These are phyloP conservation scores for Clitarchus hookeri DNA, from an alignment of 2,888 invertebrate genomes.

Conservation along the genomic window DNA sequence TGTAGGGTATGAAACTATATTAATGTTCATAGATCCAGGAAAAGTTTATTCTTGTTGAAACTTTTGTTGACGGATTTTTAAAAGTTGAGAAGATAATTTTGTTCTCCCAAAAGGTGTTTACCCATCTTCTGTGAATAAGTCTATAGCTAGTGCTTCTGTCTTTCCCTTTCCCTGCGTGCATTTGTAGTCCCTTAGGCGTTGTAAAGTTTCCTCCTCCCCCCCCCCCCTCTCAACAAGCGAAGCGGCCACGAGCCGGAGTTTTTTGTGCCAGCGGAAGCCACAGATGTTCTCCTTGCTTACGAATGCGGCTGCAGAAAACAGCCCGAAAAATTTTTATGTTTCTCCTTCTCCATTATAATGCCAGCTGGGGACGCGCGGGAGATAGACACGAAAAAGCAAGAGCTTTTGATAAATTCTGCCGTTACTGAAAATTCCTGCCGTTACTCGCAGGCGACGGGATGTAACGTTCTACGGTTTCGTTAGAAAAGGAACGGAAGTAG, in stretches of 20 bases:
- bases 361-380: background rate
- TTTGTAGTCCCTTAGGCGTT: background rate
- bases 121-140: background rate
- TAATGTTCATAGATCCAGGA: no score
- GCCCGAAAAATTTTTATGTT: background rate
- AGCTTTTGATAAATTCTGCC: background rate
- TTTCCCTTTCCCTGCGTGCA: background rate
- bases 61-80: no score
- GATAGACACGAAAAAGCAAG: background rate
- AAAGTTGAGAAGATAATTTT: no score
- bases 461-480: no score
- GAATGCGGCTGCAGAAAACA: background rate
- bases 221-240: no score
- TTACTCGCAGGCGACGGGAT: background rate
- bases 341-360: background rate
- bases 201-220: background rate
- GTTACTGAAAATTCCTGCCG: background rate
- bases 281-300: background rate
- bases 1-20: no score
- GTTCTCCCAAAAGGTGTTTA: no score
- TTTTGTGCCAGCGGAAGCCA: background rate
- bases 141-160: background rate
- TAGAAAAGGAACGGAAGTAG: no score
- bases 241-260: background rate
- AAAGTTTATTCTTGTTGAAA: no score